Evolutionary conservation across 2,113 vertebrate genomes (phyloP), one percentile per base, ranked within the genome.

Genomic region (Psittacula cyanocephala): DNA sequence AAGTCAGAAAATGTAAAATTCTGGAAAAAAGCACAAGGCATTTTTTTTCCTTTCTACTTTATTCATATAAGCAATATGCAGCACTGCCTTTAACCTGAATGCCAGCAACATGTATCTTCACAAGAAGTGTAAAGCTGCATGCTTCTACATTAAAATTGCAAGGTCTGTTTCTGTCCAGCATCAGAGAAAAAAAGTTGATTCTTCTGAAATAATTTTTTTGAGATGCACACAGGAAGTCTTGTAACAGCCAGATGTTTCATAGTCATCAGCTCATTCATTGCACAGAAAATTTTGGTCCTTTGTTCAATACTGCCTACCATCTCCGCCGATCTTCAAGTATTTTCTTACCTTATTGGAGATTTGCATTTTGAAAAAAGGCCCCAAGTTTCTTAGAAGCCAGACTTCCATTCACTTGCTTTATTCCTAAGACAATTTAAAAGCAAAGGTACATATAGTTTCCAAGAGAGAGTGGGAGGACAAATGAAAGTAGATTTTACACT

Each of bases 401-500:
- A 89, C 35, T 67, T 85, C 27, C n/a, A 69, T 53, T 81, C 44
- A 79, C 28, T 71, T 37, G 27, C 4, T 84, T 71, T 76, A 89
- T 64, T 55, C 29, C 69, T 28, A 67, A 89, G 47, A 89, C 33
- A 90, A 83, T 80, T 67, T 78, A 70, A 91, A 91, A 88, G 59
- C 43, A 80, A 69, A 81, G 31, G 23, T 47, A 55, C 47, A 44
- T 37, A 63, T 0, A 78, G 60, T 27, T 94, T 90, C 65, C 74
- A 91, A 93, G 69, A 84, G 47, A 14, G 53, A 89, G 84, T 65
- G 47, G 84, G 95, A 95, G 57, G 89, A 89, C 63, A 95, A 93
- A 89, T 46, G 29, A 87, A 88, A 94, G 86, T 37, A 95, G 57
- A 87, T 92, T 96, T 94, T 93, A 88, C 50, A 70, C 82, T 88